Evolutionary conservation across 2,113 vertebrate species (phyloP).

Genomic region (Rattus rattus): DNA sequence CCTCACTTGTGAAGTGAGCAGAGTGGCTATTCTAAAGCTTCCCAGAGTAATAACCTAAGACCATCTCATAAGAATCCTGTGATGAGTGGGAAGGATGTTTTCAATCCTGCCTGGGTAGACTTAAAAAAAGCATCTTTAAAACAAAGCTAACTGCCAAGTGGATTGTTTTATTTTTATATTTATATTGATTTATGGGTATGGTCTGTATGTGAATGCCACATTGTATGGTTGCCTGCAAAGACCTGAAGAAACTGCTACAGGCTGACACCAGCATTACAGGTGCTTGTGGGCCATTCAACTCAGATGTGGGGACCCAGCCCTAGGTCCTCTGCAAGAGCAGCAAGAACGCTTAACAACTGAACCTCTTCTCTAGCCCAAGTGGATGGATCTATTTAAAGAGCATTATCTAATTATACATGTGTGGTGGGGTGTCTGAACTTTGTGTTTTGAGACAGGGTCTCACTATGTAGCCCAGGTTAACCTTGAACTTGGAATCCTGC

Average conservation of each 20-base stretch:
- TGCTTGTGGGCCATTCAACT: no score
- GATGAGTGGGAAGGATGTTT: not conserved
- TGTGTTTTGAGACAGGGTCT: not conserved
- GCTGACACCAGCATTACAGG: no score
- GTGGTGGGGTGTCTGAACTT: not conserved
- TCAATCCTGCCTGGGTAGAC: not conserved
- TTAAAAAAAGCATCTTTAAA: not conserved
- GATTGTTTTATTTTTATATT: not conserved
- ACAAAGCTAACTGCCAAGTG: not conserved
- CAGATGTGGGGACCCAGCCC: not conserved
- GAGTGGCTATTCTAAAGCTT: not conserved
- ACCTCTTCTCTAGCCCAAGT: not conserved
- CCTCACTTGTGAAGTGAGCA: no score
- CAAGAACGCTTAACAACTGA: not conserved
- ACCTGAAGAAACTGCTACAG: no score
- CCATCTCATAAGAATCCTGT: not conserved
- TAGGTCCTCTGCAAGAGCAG: not conserved
- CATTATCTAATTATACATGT: not conserved
- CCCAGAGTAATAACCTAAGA: not conserved
- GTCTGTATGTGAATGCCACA: not conserved
- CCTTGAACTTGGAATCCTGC: not conserved
- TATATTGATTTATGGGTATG: not conserved
- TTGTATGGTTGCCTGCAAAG: no score
- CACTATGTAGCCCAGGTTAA: not conserved
- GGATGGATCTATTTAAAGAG: not conserved